Conservation (phyloP, 2,797 vertebrate species). For the Muraenolepis orangiensis region DNA sequence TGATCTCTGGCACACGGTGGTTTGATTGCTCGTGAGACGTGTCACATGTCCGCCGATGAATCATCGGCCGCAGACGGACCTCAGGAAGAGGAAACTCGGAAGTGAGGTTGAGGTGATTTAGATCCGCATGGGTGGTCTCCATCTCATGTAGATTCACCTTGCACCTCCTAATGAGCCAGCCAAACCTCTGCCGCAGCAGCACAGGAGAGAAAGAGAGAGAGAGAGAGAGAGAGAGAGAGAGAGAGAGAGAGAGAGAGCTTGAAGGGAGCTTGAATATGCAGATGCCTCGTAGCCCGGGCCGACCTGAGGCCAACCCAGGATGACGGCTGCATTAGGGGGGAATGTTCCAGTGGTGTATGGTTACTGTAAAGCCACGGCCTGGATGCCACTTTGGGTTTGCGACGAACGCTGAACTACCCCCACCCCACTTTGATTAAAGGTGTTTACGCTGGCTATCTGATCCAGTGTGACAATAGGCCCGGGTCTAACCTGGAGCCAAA, state of each 20-base stretch:
- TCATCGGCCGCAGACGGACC: too few species aligned
- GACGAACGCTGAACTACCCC: slow-evolving; percentile 57
- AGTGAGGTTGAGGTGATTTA: slow-evolving; percentile 19
- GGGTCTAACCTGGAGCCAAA: slow-evolving; percentile 61
- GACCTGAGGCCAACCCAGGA: slow-evolving; percentile 2
- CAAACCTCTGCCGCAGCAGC: slow-evolving; percentile 37
- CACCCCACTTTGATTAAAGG: slow-evolving; percentile 70
- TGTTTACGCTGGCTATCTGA: slow-evolving; percentile 74
- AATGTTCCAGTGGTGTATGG: slow-evolving; percentile 50
- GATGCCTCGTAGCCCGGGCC: slow-evolving; percentile 20
- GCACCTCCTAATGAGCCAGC: slow-evolving; percentile 51
- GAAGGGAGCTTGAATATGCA: slow-evolving; percentile 18
- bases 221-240: slow-evolving; percentile 2
- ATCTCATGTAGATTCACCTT: slow-evolving; percentile 48
- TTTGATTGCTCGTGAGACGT: not conserved
- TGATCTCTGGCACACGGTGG: not conserved
- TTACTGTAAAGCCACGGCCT: slow-evolving; percentile 45
- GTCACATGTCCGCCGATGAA: not conserved
- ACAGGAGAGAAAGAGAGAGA: slow-evolving; percentile 1
- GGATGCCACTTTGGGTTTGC: slow-evolving; percentile 65
- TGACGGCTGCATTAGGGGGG: slow-evolving; percentile 38
- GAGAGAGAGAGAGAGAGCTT: not conserved
- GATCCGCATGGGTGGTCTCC: slow-evolving; percentile 62
- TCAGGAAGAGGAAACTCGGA: not conserved
- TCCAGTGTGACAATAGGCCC: slow-evolving; percentile 68